phyloP scores from a whole-genome alignment of 2,113 vertebrate genomes.

The Elgaria multicarinata region DNA sequence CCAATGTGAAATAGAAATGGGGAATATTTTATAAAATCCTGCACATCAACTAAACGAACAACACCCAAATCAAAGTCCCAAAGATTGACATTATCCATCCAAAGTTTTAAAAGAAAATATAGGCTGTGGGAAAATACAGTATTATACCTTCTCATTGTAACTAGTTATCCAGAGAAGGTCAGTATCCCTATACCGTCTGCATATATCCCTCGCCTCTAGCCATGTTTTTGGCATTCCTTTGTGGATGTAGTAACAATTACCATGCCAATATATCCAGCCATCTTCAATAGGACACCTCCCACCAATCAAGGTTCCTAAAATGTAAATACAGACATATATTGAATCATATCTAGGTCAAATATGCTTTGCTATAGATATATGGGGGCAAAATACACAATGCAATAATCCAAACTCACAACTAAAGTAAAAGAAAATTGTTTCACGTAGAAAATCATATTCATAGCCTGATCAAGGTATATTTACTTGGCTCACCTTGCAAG shows the following conservation, averaged over 20 bases:
- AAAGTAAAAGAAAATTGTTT: neutral
- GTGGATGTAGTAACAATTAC: constrained; percentile 34
- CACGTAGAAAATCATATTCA: neutral
- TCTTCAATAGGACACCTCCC: constrained; percentile 20
- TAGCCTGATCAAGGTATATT: neutral
- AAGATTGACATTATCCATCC: neutral
- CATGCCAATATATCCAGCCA: constrained; percentile 27
- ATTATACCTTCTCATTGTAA: constrained; percentile 23
- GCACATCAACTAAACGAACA: neutral
- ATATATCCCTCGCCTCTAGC: constrained; percentile 9
- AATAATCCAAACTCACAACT: neutral
- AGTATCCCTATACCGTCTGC: constrained; percentile 5
- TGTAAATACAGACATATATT: neutral
- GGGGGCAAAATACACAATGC: no score
- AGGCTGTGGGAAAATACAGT: neutral
- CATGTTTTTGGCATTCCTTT: neutral
- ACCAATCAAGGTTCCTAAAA: constrained; percentile 35
- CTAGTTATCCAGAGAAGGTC: constrained; percentile 36
- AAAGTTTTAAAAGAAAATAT: neutral
- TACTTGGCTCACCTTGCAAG: neutral
- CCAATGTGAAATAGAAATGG: neutral
- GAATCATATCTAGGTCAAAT: neutral
- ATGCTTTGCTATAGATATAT: neutral
- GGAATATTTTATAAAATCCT: neutral
- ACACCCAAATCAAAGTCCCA: neutral